Evolutionary conservation across 2,888 invertebrate genomes (phyloP).

Genomic region (Schizotus pectinicornis): DNA sequence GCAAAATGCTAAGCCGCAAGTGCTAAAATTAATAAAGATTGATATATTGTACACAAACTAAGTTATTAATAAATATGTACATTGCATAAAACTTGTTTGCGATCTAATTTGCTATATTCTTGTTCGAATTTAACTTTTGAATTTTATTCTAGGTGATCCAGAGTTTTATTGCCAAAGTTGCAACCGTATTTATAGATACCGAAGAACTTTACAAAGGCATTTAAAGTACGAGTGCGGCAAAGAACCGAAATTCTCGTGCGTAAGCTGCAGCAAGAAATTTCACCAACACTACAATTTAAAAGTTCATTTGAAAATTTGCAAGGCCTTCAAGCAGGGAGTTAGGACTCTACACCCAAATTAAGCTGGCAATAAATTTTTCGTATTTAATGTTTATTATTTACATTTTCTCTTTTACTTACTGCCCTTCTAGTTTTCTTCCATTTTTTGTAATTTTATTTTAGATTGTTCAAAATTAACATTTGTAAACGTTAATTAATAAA

Average conservation of each 20-base stretch:
- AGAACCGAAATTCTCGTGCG: slow-evolving; percentile 58
- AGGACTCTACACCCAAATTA: too few species aligned
- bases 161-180: slow-evolving; percentile 18
- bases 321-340: too few species aligned
- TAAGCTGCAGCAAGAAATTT: slow-evolving; percentile 51
- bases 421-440: too few species aligned
- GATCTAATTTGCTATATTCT: not conserved
- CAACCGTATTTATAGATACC: slow-evolving; percentile 23
- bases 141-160: not conserved
- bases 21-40: too few species aligned
- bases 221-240: slow-evolving; percentile 59
- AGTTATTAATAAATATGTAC: too few species aligned
- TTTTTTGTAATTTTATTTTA: not conserved
- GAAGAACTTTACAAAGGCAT: slow-evolving; percentile 33
- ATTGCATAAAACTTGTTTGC: not conserved
- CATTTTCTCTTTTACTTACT: too few species aligned
- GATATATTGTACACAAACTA: too few species aligned
- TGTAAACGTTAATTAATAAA: too few species aligned
- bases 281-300: slow-evolving; percentile 45
- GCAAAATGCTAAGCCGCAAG: too few species aligned
- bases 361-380: too few species aligned
- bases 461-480: not conserved
- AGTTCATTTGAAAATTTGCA: slow-evolving; percentile 28
- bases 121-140: not conserved
- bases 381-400: too few species aligned